These are phyloP conservation scores for Rhynchomys soricoides DNA, from an alignment of 2,113 vertebrate species.

Conservation along the genomic window DNA sequence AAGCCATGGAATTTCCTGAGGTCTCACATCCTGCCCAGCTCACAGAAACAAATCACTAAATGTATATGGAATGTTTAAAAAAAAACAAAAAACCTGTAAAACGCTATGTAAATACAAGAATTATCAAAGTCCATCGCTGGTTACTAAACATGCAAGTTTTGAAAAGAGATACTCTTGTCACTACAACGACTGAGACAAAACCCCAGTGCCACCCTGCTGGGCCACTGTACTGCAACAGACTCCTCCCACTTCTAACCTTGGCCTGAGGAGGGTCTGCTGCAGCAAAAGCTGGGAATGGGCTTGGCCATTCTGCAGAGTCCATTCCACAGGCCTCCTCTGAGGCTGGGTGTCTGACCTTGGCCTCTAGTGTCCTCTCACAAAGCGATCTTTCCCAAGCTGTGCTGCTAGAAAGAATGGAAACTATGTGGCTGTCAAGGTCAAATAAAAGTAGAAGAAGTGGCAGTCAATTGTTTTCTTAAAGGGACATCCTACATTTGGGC, in stretches of 20 bases:
- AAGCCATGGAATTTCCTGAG: slow-evolving; percentile 10
- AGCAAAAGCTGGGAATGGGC: background rate
- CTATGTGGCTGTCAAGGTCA: background rate
- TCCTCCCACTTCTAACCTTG: too few species aligned
- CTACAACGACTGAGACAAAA: background rate
- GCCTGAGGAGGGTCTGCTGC: background rate
- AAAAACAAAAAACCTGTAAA: background rate
- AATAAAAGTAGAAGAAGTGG: background rate
- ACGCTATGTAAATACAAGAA: background rate
- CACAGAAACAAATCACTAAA: slow-evolving; percentile 3
- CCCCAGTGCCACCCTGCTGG: background rate
- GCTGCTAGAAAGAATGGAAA: background rate
- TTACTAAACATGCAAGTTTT: background rate
- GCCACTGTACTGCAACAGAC: background rate
- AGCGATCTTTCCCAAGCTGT: background rate
- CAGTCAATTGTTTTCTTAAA: background rate
- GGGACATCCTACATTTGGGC: background rate
- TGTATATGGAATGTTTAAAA: background rate
- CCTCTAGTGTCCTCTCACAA: background rate
- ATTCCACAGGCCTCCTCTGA: background rate
- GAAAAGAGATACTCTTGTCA: background rate
- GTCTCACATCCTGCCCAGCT: background rate
- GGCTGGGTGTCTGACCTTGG: background rate
- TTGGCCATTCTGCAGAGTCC: background rate
- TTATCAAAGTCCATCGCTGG: background rate